Conservation (phyloP, 2,888 invertebrate species). For the Deilephila elpenor region DNA sequence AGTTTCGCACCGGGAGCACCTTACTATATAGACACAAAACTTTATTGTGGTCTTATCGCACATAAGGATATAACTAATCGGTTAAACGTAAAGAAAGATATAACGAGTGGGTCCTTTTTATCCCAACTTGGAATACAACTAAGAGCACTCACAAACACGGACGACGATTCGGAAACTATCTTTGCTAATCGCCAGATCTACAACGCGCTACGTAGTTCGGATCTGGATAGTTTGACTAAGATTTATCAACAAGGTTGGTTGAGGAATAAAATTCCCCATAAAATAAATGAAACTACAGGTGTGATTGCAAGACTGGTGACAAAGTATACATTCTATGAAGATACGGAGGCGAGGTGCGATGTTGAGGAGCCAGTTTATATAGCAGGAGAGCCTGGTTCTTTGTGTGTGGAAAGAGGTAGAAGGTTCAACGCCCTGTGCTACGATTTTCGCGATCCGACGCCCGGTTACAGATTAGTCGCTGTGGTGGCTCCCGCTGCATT, state of each 20-base stretch:
- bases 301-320: slow-evolving; percentile 66
- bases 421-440: slow-evolving; percentile 68
- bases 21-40: slow-evolving; percentile 59
- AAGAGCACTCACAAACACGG: not conserved
- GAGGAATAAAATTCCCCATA: slow-evolving; percentile 44
- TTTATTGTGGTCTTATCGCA: slow-evolving; percentile 67
- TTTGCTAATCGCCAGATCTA: slow-evolving; percentile 32
- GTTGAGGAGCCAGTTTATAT: slow-evolving; percentile 62
- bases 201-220: slow-evolving; percentile 45
- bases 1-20: slow-evolving; percentile 77
- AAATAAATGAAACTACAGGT: slow-evolving; percentile 61
- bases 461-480: slow-evolving; percentile 71
- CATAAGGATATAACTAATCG: slow-evolving; percentile 50
- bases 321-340: slow-evolving; percentile 63
- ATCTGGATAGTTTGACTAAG: slow-evolving; percentile 56
- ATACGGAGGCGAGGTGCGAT: slow-evolving; percentile 63
- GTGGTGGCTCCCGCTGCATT: slow-evolving; percentile 71
- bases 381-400: slow-evolving; percentile 62
- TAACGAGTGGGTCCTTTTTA: not conserved
- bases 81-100: slow-evolving; percentile 19
- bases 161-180: not conserved
- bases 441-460: slow-evolving; percentile 67
- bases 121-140: slow-evolving; percentile 7
- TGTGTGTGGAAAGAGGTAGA: slow-evolving; percentile 64
- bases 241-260: slow-evolving; percentile 59